Conservation (phyloP, 2,113 vertebrate species). For the Sisor rabdophorus region DNA sequence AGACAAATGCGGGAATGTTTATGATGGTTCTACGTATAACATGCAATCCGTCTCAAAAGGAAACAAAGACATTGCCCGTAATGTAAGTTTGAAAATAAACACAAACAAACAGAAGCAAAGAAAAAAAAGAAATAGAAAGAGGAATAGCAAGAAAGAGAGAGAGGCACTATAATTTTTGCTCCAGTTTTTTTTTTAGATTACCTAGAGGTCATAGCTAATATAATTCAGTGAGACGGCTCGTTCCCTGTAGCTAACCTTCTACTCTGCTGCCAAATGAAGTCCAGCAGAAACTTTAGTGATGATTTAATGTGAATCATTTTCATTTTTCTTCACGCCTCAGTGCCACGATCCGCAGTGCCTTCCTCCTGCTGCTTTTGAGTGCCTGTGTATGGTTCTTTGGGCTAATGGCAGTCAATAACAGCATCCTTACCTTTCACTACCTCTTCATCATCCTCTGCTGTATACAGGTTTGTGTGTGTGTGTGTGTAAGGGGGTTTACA, state of each 20-base stretch:
- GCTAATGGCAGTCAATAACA: conserved; percentile 98
- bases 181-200: conserved; percentile 5
- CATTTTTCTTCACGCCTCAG: conserved; percentile 58
- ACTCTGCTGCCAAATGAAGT: conserved; percentile 19
- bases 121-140: neutral
- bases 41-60: conserved; percentile 88
- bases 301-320: conserved; percentile 25
- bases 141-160: conserved; percentile 21
- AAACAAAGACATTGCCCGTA: conserved; percentile 90
- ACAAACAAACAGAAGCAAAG: conserved; percentile 20
- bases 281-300: conserved; percentile 2
- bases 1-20: conserved; percentile 94
- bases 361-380: conserved; percentile 89
- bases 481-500: neutral
- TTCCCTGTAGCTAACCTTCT: conserved; percentile 19
- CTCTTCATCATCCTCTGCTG: conserved; percentile 90
- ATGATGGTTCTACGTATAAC: conserved; percentile 87
- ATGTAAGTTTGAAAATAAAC: conserved; percentile 77
- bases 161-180: conserved; percentile 17
- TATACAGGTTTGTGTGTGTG: conserved; percentile 78
- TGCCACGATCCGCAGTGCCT: conserved; percentile 87
- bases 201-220: neutral
- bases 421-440: conserved; percentile 96
- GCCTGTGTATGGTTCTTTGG: conserved; percentile 95
- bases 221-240: conserved; percentile 23